Base-by-base conservation (phyloP, 2,113 vertebrate species). In the Podarcis cretensis region DNA sequence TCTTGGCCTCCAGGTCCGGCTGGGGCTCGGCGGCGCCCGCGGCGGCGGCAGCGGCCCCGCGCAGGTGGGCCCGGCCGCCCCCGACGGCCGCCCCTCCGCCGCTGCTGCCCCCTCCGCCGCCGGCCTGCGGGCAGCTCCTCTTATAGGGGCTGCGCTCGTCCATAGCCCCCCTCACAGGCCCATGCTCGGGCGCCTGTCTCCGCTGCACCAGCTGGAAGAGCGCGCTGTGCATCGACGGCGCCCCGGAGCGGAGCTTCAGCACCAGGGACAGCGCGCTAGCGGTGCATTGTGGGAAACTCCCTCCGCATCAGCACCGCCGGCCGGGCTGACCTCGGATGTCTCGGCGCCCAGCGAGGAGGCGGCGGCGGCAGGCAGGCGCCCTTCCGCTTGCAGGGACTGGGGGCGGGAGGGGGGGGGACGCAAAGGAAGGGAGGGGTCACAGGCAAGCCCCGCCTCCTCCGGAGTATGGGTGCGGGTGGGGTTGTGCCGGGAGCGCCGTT, bases 1-100 rank as follows among this genome's bases (percentile, higher is more conserved):
- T 97, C 97, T 99, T 99, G 97, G 99, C 99, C 96, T 98, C 98
- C 93, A 98, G 96, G 90, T 96, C 94, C 81, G 90, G 94, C 85
- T 92, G 68, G 84, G 84, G 91, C 86, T 91, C 86, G 88, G 84
- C 91, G 48, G 92, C 87, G 89, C 40, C 68, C 14, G 74, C 83
- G 86, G 92, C 90, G 85, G 25, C 66, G 66, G 27, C 21, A 35
- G 35, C 35, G 25, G 68, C 69, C 25, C 69, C 25, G 69, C 69
- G 14, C 73, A 54, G 94, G 89, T 37, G 88, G 83, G 21, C 90
- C 92, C 98, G 98, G 63, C 3, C 23, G 32, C 6, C 35, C 8
- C 66, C 48, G 21, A 90, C 94, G 90, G 84, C 92, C 76, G 91
- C 86, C 90, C 79, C 65, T 1, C 96, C 88, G 8, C 73, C 57